These are phyloP conservation scores for Polypterus bichir DNA, from an alignment of 2,113 vertebrate species.

Conservation along the genomic window DNA sequence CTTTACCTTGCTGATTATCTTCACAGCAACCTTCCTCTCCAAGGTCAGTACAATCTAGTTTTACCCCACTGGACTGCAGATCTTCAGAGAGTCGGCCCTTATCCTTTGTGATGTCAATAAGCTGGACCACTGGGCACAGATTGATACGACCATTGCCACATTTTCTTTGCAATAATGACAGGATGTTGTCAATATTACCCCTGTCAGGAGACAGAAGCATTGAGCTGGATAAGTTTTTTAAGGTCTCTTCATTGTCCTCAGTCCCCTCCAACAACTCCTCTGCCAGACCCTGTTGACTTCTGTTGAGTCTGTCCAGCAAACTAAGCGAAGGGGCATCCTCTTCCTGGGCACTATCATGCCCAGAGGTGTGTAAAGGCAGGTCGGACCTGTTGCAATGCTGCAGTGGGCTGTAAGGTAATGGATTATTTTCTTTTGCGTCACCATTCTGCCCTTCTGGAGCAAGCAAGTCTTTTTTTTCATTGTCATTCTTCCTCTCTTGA, in stretches of 20 bases:
- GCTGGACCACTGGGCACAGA: conserved; percentile 60
- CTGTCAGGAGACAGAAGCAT: conserved; percentile 35
- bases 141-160: conserved; percentile 60
- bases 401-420: not conserved
- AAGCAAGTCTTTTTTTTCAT: not conserved
- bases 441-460: not conserved
- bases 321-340: not conserved
- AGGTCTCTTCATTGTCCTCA: conserved; percentile 16
- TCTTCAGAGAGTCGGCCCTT: conserved; percentile 82
- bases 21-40: conserved; percentile 45
- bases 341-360: not conserved
- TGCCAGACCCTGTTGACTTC: not conserved
- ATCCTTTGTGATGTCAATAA: conserved; percentile 67
- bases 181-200: conserved; percentile 42
- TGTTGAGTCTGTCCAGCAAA: not conserved
- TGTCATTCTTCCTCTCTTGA: not conserved
- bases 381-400: too few species aligned
- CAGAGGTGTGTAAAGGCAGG: not conserved
- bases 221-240: conserved; percentile 43
- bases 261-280: not conserved
- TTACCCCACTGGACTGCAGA: conserved; percentile 71
- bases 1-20: conserved; percentile 34
- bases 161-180: conserved; percentile 43
- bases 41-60: conserved; percentile 63
- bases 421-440: not conserved